phyloP scores from a whole-genome alignment of 2,888 invertebrate species.

The Melanchra persicariae region DNA sequence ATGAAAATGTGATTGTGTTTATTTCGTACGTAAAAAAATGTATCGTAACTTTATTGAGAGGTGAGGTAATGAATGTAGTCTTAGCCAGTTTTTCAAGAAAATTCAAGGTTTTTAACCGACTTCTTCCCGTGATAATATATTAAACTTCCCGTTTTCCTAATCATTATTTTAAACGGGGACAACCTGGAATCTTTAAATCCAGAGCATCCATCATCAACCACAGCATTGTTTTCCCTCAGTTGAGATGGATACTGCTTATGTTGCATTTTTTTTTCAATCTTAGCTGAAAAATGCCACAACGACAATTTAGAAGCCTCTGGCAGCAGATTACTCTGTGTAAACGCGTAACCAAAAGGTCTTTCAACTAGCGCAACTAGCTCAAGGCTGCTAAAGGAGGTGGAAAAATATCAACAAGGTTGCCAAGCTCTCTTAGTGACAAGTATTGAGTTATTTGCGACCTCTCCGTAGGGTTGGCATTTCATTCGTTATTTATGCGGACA shows the following conservation, averaged over 20 bases:
- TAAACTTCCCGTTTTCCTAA: too few relatives aligned
- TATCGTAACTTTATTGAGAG: neutral
- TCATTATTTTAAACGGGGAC: too few relatives aligned
- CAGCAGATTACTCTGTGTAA: slow-evolving; percentile 27
- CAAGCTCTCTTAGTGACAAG: slow-evolving; percentile 13
- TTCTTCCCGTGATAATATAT: too few relatives aligned
- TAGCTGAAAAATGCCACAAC: slow-evolving; percentile 7
- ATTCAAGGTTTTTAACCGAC: too few relatives aligned
- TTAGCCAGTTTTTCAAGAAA: too few relatives aligned
- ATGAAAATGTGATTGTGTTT: neutral
- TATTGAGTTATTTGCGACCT: slow-evolving; percentile 48
- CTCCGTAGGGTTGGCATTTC: slow-evolving; percentile 35
- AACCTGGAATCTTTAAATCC: too few relatives aligned
- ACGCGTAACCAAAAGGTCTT: slow-evolving; percentile 5
- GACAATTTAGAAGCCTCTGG: neutral
- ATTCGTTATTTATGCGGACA: slow-evolving; percentile 54
- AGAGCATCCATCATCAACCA: too few relatives aligned
- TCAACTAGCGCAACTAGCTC: slow-evolving; percentile 42
- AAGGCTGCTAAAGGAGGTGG: slow-evolving; percentile 32
- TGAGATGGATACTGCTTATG: too few relatives aligned
- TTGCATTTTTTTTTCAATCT: too few relatives aligned
- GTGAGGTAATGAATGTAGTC: too few relatives aligned
- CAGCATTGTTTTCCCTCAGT: too few relatives aligned
- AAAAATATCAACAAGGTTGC: slow-evolving; percentile 33
- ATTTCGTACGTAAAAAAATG: neutral